Evolutionary conservation across 2,888 invertebrate species (phyloP).

Genomic region (Cheilosia variabilis): DNA sequence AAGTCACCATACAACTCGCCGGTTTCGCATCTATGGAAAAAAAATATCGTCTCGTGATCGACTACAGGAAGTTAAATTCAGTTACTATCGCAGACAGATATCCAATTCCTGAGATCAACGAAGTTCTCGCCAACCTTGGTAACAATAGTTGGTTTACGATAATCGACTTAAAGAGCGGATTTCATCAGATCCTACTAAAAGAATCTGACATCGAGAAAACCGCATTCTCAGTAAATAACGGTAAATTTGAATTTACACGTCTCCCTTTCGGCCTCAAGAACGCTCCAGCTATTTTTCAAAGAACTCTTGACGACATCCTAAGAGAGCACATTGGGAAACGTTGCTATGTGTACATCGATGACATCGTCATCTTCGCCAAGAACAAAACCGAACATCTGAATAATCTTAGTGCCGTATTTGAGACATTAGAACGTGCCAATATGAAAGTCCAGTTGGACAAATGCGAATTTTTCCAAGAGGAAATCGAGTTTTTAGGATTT

Average conservation of each 20-base stretch:
- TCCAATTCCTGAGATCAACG: no score
- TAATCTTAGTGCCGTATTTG: no score
- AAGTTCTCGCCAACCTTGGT: background rate
- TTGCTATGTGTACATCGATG: constrained; percentile 29
- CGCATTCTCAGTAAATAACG: constrained; percentile 27
- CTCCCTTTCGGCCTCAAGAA: constrained; percentile 40
- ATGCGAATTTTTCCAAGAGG: no score
- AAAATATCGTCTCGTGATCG: constrained; percentile 46
- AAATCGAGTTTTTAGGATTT: no score
- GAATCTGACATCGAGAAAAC: constrained; percentile 38
- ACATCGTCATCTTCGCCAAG: constrained; percentile 31
- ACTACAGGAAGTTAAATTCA: constrained; percentile 51
- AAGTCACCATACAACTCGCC: constrained; percentile 40
- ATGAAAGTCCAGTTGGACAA: no score
- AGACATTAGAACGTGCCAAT: no score
- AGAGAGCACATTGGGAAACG: constrained; percentile 28
- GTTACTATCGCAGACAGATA: background rate
- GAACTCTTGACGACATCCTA: constrained; percentile 28
- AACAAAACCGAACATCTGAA: constrained; percentile 23
- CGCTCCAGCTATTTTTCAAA: constrained; percentile 26
- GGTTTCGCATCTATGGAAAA: constrained; percentile 32
- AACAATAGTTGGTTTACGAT: constrained; percentile 22
- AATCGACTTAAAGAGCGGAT: constrained; percentile 48
- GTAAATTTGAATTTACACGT: constrained; percentile 30
- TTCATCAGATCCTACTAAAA: constrained; percentile 21